A percentile compares a stretch with the other conserved stretches of the same genome.
Conservation (phyloP, 2,113 vertebrate genomes). For the Ginglymostoma cirratum region DNA sequence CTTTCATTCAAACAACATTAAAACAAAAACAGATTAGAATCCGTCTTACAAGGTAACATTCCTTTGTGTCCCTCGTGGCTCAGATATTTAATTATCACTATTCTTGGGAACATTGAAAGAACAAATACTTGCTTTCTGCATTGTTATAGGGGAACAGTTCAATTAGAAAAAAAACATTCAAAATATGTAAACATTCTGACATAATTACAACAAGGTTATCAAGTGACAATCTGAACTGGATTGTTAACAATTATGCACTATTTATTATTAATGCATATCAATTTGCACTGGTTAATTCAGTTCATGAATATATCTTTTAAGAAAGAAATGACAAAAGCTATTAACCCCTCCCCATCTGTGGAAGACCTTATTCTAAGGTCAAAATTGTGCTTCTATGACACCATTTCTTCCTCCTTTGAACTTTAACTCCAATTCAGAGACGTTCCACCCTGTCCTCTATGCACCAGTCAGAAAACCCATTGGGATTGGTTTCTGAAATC, state of each 20-base stretch:
- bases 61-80: neutral
- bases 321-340: neutral
- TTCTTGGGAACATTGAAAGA: neutral
- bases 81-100: neutral
- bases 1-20: neutral
- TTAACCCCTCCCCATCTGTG: neutral
- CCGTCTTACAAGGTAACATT: neutral
- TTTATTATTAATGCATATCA: neutral
- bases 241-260: neutral
- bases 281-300: neutral
- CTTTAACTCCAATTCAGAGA: neutral
- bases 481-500: neutral
- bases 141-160: neutral
- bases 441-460: neutral
- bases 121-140: neutral
- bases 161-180: neutral
- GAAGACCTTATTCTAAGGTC: neutral
- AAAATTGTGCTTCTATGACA: neutral
- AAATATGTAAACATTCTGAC: neutral
- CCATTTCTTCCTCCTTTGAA: neutral
- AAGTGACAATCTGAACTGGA: neutral
- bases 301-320: neutral
- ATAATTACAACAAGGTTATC: neutral
- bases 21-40: slow-evolving; percentile 3
- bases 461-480: neutral